phyloP scores from a whole-genome alignment of 2,797 vertebrate genomes.

The Sebastes itinus region DNA sequence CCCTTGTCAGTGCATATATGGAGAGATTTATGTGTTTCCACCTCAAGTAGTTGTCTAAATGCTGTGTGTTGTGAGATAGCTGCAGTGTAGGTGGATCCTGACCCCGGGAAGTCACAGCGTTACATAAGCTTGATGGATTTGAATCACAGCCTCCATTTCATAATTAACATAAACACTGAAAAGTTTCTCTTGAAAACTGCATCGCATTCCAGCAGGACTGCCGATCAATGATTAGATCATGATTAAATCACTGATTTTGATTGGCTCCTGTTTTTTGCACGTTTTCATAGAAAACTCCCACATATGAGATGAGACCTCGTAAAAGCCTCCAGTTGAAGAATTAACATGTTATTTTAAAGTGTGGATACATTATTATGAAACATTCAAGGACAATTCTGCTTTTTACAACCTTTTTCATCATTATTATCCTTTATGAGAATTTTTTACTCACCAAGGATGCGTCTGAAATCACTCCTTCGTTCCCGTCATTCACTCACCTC shows the following conservation, averaged over 20 bases:
- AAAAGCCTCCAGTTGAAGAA: constrained; percentile 17
- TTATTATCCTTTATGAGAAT: neutral
- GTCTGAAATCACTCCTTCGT: neutral
- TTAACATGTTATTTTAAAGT: constrained; percentile 2
- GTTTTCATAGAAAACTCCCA: constrained; percentile 21
- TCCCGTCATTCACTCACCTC: neutral
- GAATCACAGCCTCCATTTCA: constrained; percentile 64
- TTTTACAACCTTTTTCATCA: neutral
- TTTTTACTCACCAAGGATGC: neutral
- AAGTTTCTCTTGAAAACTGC: constrained; percentile 54
- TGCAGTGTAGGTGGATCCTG: constrained; percentile 74
- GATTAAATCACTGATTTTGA: neutral
- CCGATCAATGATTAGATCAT: neutral
- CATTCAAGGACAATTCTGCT: neutral
- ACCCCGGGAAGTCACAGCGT: constrained; percentile 70
- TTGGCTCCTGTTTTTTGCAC: neutral
- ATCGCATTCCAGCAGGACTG: neutral
- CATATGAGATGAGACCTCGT: neutral
- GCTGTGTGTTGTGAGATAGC: constrained; percentile 70
- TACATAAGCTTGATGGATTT: constrained; percentile 74
- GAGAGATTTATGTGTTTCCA: constrained; percentile 75
- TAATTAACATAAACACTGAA: constrained; percentile 61
- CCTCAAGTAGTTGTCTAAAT: constrained; percentile 74
- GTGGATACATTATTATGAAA: neutral
- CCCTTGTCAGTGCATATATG: constrained; percentile 73